Evolutionary conservation across 2,888 invertebrate species (phyloP).

Genomic region (Harpalus rufipes): DNA sequence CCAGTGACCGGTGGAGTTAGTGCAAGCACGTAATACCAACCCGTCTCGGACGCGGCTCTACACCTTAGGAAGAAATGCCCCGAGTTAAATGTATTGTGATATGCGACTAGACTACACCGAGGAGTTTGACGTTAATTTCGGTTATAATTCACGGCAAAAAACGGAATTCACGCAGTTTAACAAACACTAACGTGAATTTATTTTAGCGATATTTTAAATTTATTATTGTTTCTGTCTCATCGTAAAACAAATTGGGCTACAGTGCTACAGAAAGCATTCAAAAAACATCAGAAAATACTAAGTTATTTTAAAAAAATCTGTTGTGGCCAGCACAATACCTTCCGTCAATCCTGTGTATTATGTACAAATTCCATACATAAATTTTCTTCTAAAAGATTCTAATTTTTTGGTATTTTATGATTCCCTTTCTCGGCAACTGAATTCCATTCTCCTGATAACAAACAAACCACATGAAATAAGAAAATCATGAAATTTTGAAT

Average conservation of each 20-base stretch:
- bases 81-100: constrained; percentile 37
- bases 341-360: no score
- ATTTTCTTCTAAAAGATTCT: no score
- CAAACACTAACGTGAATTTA: constrained; percentile 3
- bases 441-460: no score
- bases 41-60: background rate
- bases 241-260: background rate
- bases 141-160: constrained; percentile 23
- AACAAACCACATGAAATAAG: no score
- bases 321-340: no score
- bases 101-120: background rate
- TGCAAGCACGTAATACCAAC: constrained; percentile 6
- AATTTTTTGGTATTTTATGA: no score
- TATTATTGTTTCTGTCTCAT: background rate
- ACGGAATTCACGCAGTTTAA: background rate
- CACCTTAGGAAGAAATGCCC: constrained; percentile 30
- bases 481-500: no score
- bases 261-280: no score
- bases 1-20: constrained; percentile 19
- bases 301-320: no score
- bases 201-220: background rate
- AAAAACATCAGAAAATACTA: no score
- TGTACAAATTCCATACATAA: no score
- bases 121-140: constrained; percentile 36
- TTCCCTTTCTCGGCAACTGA: no score